Evolutionary conservation across 2,113 vertebrate genomes (phyloP), one percentile per base, ranked within the genome.

Genomic region (Bubo scandiacus): DNA sequence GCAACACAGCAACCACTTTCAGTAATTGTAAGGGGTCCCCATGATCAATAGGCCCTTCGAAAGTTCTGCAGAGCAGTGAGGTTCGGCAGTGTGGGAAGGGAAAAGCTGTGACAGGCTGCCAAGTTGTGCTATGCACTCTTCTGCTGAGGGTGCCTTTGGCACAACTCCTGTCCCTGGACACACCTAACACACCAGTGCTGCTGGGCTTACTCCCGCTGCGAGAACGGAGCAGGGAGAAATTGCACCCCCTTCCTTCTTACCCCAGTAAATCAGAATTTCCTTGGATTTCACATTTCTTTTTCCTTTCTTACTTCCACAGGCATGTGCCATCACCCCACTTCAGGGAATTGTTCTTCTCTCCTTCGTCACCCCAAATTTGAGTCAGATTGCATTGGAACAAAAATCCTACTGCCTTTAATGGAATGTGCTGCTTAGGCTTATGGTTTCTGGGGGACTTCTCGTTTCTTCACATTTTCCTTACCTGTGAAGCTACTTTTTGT

Each of bases 111-210:
- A 38, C 13, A 26, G 14, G 36, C 36, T 86, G 40, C 42, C 1
- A 0, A 17, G 17, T 20, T 40, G 42, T 23, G 36, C 68, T 58
- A 25, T 23, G 38, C 38, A 16, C 1, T 0, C 9, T 43, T 36
- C 38, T 71, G 10, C 38, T n/a, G 43, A 25, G 23, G 8, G 7
- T 70, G 10, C 18, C 36, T 81, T 58, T 18, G 17, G 62, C 34
- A 32, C 51, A 57, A 3, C 27, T 68, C 17, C 4, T 22, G 42
- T 67, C n/a, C 30, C 30, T 67, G 61, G 26, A 49, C 15, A 38
- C 32, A 25, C 66, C 34, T 11, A 19, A 26, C 15, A 32, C 21
- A 36, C 5, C 4, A 4, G 9, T 63, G 26, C 20, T 52, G 15
- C 62, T 45, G 20, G 22, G 29, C 34, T 17, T 75, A 40, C 8